A percentile compares a stretch with the other conserved stretches of the same genome.
Evolutionary conservation across 2,113 vertebrate species (phyloP).

Genomic region (Lycaon pictus): DNA sequence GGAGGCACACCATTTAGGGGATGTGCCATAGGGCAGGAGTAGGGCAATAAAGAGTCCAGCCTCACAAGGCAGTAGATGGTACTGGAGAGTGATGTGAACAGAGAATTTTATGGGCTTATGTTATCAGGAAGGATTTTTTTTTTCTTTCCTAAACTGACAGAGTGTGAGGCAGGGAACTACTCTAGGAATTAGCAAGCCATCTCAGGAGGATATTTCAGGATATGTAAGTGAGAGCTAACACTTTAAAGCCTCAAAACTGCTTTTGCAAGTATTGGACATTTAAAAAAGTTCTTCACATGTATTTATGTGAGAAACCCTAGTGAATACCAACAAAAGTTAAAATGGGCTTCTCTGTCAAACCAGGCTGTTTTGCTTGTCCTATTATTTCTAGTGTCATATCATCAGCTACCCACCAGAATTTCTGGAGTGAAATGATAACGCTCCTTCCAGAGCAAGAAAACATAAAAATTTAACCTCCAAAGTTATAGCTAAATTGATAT

Average conservation of each 20-base stretch:
- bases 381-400: constrained; percentile 58
- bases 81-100: not conserved
- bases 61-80: not conserved
- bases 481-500: not conserved
- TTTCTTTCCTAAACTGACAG: constrained; percentile 46
- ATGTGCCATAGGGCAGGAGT: not conserved
- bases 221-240: constrained; percentile 74
- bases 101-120: not conserved
- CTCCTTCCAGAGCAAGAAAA: constrained; percentile 7
- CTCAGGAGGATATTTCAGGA: constrained; percentile 61
- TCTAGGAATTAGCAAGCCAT: constrained; percentile 66
- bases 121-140: not conserved
- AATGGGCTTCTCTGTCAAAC: constrained; percentile 38
- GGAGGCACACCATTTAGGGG: not conserved
- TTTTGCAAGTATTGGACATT: constrained; percentile 71
- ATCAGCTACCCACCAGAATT: constrained; percentile 10
- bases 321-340: constrained; percentile 75
- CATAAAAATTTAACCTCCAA: not conserved
- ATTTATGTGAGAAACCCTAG: constrained; percentile 62
- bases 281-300: constrained; percentile 71
- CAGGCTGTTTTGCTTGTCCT: not conserved
- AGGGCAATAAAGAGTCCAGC: not conserved
- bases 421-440: constrained; percentile 4
- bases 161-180: constrained; percentile 53
- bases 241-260: constrained; percentile 61